Conservation (phyloP, 2,888 invertebrate genomes). For the Tillus elongatus region DNA sequence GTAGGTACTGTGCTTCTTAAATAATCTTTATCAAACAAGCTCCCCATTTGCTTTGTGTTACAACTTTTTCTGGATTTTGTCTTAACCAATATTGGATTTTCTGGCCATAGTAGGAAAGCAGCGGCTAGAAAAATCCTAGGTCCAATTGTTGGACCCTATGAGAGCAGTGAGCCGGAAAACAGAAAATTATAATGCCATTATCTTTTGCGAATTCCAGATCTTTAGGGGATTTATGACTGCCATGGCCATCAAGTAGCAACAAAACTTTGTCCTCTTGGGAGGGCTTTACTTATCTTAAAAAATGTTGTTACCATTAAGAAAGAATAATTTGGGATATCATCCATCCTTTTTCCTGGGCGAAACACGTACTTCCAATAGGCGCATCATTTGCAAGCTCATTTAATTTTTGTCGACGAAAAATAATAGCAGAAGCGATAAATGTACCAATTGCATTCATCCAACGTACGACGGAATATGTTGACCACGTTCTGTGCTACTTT, state of each 20-base stretch:
- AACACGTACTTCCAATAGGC: conserved; percentile 26
- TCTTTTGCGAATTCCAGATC: conserved; percentile 16
- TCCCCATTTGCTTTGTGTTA: too few species aligned
- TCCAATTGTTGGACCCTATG: conserved; percentile 11
- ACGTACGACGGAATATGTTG: too few species aligned
- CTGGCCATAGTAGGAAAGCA: conserved; percentile 12
- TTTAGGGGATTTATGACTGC: conserved; percentile 20
- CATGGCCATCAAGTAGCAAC: conserved; percentile 29
- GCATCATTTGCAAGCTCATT: too few species aligned
- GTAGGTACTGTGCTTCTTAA: too few species aligned
- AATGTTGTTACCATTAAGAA: conserved; percentile 25
- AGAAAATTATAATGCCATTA: conserved; percentile 16
- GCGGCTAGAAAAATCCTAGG: conserved; percentile 13
- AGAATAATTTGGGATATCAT: too few species aligned
- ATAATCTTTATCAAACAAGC: too few species aligned
- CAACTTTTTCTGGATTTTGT: conserved; percentile 11
- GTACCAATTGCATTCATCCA: too few species aligned
- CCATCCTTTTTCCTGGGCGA: conserved; percentile 30
- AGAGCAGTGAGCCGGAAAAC: conserved; percentile 14
- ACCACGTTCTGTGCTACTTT: too few species aligned
- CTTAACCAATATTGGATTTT: conserved; percentile 13
- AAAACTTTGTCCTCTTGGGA: conserved; percentile 24
- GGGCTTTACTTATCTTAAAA: conserved; percentile 26
- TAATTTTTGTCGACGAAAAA: too few species aligned
- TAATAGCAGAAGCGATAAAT: too few species aligned